Evolutionary conservation across 2,797 vertebrate genomes (phyloP).

Genomic region (Lophotriccus pileatus): DNA sequence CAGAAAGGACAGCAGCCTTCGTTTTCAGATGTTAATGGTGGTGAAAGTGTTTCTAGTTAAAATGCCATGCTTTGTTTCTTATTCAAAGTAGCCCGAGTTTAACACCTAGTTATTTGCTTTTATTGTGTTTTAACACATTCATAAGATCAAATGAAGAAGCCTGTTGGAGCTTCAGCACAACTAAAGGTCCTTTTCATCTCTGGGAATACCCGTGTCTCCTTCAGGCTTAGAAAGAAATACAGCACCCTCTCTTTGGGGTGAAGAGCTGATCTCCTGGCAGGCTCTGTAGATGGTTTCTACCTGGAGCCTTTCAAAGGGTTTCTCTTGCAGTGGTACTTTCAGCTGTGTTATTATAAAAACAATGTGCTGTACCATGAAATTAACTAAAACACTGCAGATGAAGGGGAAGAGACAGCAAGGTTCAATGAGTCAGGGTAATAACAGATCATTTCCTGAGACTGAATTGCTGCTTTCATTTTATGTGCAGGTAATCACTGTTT

Average conservation of each 20-base stretch:
- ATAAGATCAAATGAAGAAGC: background rate
- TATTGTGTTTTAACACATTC: background rate
- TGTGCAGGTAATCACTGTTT: background rate
- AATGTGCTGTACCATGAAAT: background rate
- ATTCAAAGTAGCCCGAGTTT: background rate
- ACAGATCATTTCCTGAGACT: slow-evolving; percentile 9
- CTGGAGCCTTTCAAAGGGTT: background rate
- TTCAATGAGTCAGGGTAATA: background rate
- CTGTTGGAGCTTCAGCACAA: background rate
- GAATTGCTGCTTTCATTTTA: slow-evolving; percentile 28
- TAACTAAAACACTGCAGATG: background rate
- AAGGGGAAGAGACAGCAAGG: background rate
- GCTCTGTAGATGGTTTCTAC: background rate
- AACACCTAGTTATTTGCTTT: background rate
- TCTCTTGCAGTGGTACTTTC: background rate
- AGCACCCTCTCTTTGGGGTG: background rate
- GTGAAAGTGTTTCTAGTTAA: background rate
- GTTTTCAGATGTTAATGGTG: background rate
- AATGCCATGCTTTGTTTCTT: background rate
- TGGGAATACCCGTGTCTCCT: accelerated
- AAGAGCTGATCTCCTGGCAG: background rate
- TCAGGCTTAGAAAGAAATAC: background rate
- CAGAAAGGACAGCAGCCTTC: background rate
- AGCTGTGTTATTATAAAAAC: slow-evolving; percentile 10
- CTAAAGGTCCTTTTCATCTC: background rate